Evolutionary conservation across 2,888 invertebrate genomes (phyloP).

Genomic region (Polia nebulosa): DNA sequence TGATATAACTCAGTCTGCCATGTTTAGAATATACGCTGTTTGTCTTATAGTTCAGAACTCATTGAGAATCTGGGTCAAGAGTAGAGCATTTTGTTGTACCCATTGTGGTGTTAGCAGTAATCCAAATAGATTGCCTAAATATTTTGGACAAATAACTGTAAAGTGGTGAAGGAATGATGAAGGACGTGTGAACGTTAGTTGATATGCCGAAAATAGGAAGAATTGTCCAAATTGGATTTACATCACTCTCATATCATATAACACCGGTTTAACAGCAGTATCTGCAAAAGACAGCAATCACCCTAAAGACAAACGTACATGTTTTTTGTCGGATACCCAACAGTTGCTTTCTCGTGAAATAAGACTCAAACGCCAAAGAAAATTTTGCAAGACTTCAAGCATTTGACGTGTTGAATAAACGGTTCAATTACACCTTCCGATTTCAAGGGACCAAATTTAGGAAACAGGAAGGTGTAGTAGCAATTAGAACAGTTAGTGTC

Average conservation of each 20-base stretch:
- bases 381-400: background rate
- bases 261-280: background rate
- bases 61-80: slow-evolving; percentile 51
- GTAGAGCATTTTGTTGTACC: slow-evolving; percentile 42
- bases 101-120: slow-evolving; percentile 16
- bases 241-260: no score
- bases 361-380: no score
- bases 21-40: slow-evolving; percentile 23
- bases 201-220: slow-evolving; percentile 14
- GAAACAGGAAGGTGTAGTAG: no score
- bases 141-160: slow-evolving; percentile 33
- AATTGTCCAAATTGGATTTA: background rate
- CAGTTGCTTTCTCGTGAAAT: background rate
- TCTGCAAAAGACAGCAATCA: no score
- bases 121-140: slow-evolving; percentile 47
- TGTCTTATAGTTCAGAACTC: slow-evolving; percentile 48
- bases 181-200: slow-evolving; percentile 13
- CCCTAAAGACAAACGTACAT: background rate
- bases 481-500: no score
- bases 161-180: slow-evolving; percentile 16
- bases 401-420: background rate
- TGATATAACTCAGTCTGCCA: slow-evolving; percentile 39
- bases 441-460: no score
- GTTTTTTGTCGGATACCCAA: background rate
- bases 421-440: no score